Evolutionary conservation across 1,140 invertebrate genomes (phyloP).

Genomic region (Aethina tumida): DNA sequence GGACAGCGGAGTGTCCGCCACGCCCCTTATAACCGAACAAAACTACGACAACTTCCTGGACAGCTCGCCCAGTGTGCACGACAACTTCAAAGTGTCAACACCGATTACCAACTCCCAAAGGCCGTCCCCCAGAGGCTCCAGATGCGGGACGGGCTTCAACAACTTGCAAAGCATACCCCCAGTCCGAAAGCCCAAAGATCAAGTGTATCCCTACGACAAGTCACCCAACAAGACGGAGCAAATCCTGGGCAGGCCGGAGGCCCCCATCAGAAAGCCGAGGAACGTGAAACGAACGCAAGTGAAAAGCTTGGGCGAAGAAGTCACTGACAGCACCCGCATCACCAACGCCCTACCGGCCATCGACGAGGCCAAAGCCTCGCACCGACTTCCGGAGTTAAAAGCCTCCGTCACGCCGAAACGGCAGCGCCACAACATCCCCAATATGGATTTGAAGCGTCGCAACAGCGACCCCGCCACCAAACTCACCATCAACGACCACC

Average conservation of each 20-base stretch:
- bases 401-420: slow-evolving; percentile 38
- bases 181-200: slow-evolving; percentile 20
- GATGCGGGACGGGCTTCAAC: too few species aligned
- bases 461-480: slow-evolving; percentile 64
- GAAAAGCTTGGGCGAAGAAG: slow-evolving; percentile 36
- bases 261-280: slow-evolving; percentile 24
- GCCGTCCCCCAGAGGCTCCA: slow-evolving; percentile 8
- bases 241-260: slow-evolving; percentile 32
- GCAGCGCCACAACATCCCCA: slow-evolving; percentile 37
- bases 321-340: slow-evolving; percentile 25
- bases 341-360: slow-evolving; percentile 32
- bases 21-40: slow-evolving; percentile 23
- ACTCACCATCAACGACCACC: slow-evolving; percentile 31
- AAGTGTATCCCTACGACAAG: slow-evolving; percentile 25
- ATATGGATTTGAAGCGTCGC: slow-evolving; percentile 47
- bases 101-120: slow-evolving; percentile 8
- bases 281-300: slow-evolving; percentile 29
- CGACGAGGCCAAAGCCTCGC: slow-evolving; percentile 23
- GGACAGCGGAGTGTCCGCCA: slow-evolving; percentile 26
- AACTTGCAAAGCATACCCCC: slow-evolving; percentile 39
- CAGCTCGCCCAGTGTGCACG: slow-evolving; percentile 9
- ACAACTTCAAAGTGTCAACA: slow-evolving; percentile 6
- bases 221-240: slow-evolving; percentile 32
- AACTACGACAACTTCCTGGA: too few species aligned
- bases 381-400: slow-evolving; percentile 13